These are phyloP conservation scores for Dichetophora obliterata DNA, from an alignment of 2,888 invertebrate genomes.

Conservation along the genomic window DNA sequence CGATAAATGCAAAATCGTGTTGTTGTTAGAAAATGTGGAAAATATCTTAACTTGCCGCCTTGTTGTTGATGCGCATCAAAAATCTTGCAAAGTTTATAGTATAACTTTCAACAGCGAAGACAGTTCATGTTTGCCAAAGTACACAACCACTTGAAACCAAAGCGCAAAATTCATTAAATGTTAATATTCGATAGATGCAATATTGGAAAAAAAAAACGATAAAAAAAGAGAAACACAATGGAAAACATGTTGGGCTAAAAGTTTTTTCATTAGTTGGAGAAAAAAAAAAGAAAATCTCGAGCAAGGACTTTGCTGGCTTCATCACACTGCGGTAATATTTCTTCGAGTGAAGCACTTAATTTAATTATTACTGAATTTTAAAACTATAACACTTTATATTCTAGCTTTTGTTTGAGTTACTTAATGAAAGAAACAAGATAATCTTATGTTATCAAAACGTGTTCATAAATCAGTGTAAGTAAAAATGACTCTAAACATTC, in stretches of 20 bases:
- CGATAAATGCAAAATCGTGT: background rate
- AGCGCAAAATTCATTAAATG: conserved; percentile 30
- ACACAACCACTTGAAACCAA: background rate
- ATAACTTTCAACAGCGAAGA: conserved; percentile 16
- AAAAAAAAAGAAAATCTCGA: background rate
- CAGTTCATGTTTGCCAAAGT: conserved; percentile 1
- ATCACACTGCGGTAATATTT: background rate
- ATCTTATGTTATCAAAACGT: too few relatives aligned
- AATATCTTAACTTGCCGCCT: background rate
- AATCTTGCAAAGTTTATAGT: conserved; percentile 34
- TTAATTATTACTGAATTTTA: background rate
- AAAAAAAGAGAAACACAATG: conserved; percentile 2
- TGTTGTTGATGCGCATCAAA: background rate
- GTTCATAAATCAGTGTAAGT: too few relatives aligned
- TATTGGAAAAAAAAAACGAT: background rate
- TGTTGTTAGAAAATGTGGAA: background rate
- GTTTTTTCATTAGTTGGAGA: conserved; percentile 13
- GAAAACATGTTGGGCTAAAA: background rate
- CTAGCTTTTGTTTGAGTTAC: too few relatives aligned
- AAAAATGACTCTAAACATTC: too few relatives aligned
- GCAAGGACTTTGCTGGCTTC: background rate
- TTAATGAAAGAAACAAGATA: too few relatives aligned
- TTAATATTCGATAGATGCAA: conserved; percentile 16
- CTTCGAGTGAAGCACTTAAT: background rate
- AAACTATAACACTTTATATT: too few relatives aligned